Conservation (phyloP, 2,797 vertebrate genomes). For the Onychomys arenicola region DNA sequence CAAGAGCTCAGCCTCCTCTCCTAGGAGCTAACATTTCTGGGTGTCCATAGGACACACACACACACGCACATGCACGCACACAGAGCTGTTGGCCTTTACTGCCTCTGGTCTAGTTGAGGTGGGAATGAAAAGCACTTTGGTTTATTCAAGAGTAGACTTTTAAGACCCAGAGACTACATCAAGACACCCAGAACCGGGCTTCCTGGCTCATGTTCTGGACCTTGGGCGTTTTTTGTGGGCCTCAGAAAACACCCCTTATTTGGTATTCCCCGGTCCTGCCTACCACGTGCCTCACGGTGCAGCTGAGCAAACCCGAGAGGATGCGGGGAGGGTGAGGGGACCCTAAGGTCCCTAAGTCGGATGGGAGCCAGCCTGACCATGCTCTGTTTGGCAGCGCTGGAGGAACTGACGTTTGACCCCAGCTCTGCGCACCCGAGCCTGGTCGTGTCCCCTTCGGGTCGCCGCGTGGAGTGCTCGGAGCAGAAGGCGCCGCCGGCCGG, state of each 20-base stretch:
- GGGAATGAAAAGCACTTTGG: neutral
- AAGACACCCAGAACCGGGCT: neutral
- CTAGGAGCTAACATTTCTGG: neutral
- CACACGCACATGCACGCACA: neutral
- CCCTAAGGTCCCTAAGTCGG: neutral
- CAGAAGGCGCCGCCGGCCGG: conserved; percentile 80
- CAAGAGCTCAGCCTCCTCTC: neutral
- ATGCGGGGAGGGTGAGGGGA: neutral
- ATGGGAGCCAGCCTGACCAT: neutral
- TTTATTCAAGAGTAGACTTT: neutral
- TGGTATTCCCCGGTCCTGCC: neutral
- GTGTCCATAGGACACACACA: neutral
- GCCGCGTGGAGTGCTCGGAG: conserved; percentile 83
- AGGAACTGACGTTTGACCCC: conserved; percentile 84
- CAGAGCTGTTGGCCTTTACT: neutral
- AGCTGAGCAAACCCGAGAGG: neutral
- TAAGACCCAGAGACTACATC: neutral
- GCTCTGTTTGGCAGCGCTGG: conserved; percentile 65
- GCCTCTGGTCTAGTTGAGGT: neutral
- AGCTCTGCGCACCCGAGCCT: conserved; percentile 85
- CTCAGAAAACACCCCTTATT: neutral
- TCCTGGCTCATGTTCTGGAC: neutral
- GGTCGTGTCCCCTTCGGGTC: conserved; percentile 75
- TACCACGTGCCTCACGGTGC: neutral
- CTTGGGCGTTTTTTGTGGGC: neutral